Evolutionary conservation across 2,797 vertebrate species (phyloP).

Genomic region (Hippocampus kuda): DNA sequence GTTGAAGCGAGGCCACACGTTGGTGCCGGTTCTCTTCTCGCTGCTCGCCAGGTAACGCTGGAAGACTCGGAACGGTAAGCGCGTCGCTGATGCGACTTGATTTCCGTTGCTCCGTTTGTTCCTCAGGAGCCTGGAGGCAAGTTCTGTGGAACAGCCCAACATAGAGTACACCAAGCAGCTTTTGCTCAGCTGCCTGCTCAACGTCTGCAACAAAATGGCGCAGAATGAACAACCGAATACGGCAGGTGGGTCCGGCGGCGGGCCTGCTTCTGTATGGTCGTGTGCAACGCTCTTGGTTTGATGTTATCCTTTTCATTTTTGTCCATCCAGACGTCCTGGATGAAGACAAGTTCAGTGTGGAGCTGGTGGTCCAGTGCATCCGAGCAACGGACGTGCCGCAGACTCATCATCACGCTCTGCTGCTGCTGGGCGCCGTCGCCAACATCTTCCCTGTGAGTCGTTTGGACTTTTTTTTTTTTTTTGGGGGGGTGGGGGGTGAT

Average conservation of each 20-base stretch:
- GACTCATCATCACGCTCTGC: slow-evolving; percentile 90
- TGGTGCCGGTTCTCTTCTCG: slow-evolving; percentile 82
- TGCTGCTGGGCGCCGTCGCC: slow-evolving; percentile 80
- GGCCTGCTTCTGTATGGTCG: not conserved
- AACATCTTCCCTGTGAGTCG: slow-evolving; percentile 85
- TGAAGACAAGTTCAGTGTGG: slow-evolving; percentile 90
- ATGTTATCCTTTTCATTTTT: not conserved
- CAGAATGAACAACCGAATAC: slow-evolving; percentile 60
- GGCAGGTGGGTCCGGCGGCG: slow-evolving; percentile 58
- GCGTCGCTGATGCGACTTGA: not conserved
- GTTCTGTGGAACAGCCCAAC: slow-evolving; percentile 58
- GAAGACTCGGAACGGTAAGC: not conserved
- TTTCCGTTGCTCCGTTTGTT: not conserved
- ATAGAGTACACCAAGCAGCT: slow-evolving; percentile 91
- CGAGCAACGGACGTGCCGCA: slow-evolving; percentile 83
- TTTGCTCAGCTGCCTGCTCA: slow-evolving; percentile 83
- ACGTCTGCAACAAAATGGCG: slow-evolving; percentile 76
- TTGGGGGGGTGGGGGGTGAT: no score
- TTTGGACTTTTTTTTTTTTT: not conserved
- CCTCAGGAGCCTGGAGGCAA: slow-evolving; percentile 73
- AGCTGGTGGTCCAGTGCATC: slow-evolving; percentile 90
- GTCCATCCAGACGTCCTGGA: slow-evolving; percentile 70
- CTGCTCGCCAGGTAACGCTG: slow-evolving; percentile 69
- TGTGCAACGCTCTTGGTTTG: not conserved
- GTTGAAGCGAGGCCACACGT: slow-evolving; percentile 67